Evolutionary conservation across 2,113 vertebrate genomes (phyloP).

Genomic region (Bolborhynchus lineola): DNA sequence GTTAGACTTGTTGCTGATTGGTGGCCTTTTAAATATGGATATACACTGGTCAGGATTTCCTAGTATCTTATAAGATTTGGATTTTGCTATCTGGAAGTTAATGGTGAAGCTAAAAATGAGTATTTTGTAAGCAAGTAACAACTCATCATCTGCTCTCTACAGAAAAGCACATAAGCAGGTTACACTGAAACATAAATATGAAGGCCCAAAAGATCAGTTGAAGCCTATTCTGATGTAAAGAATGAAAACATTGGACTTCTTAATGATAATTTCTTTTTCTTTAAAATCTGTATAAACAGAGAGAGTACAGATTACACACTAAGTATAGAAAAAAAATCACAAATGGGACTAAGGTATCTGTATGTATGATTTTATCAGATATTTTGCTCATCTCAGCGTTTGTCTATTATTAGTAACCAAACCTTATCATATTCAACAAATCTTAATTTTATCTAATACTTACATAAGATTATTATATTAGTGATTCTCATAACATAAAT

Average conservation of each 20-base stretch:
- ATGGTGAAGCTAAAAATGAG: not conserved
- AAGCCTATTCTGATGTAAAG: not conserved
- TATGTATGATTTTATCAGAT: slow-evolving; percentile 11
- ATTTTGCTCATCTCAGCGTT: not conserved
- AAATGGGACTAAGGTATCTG: not conserved
- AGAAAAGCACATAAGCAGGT: not conserved
- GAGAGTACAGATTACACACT: not conserved
- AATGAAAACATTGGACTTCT: not conserved
- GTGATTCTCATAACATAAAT: not conserved
- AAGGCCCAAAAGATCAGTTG: not conserved
- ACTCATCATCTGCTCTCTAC: not conserved
- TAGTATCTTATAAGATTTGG: not conserved
- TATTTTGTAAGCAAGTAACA: not conserved
- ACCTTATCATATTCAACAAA: slow-evolving; percentile 2
- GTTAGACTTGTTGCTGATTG: not conserved
- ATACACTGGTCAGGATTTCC: not conserved
- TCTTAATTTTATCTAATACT: slow-evolving; percentile 50
- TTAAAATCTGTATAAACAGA: not conserved
- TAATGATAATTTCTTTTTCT: not conserved
- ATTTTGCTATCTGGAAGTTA: not conserved
- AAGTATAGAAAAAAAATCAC: not conserved
- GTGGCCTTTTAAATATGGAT: not conserved
- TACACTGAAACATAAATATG: not conserved
- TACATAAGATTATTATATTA: slow-evolving; percentile 50
- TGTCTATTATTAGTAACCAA: slow-evolving; percentile 18